Conservation (phyloP, 2,797 vertebrate species). For the Sparidentex hasta region DNA sequence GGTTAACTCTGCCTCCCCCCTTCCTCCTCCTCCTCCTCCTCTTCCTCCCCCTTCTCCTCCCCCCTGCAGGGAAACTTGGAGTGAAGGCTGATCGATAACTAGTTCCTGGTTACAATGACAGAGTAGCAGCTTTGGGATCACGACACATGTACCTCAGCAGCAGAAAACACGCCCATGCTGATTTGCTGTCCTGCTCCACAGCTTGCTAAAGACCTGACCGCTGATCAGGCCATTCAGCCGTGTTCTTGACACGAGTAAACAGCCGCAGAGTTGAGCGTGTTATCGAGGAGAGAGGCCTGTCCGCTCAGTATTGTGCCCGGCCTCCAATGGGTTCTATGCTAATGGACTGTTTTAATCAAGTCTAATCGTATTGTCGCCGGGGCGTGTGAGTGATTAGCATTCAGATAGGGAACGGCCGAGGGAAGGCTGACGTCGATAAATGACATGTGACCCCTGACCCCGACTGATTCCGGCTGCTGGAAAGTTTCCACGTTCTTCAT, state of each 20-base stretch:
- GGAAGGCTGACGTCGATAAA: constrained; percentile 69
- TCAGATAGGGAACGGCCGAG: constrained; percentile 36
- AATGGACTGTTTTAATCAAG: constrained; percentile 75
- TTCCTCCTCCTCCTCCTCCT: not conserved
- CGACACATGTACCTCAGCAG: constrained; percentile 16
- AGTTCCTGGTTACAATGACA: constrained; percentile 49
- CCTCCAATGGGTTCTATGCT: constrained; percentile 59
- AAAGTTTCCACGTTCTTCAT: constrained; percentile 42
- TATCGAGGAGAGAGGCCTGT: constrained; percentile 11
- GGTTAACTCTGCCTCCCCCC: constrained; percentile 43
- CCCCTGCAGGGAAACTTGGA: constrained; percentile 15
- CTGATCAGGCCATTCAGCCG: constrained; percentile 9
- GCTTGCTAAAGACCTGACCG: constrained; percentile 22
- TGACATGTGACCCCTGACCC: constrained; percentile 70
- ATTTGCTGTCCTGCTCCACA: not conserved
- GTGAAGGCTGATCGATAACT: constrained; percentile 64
- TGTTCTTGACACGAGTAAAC: constrained; percentile 19
- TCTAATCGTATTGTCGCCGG: constrained; percentile 60
- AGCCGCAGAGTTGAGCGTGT: constrained; percentile 3
- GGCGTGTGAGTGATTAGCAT: constrained; percentile 66
- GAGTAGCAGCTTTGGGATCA: constrained; percentile 30
- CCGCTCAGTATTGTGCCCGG: constrained; percentile 41
- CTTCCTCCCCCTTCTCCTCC: not conserved
- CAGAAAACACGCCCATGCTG: constrained; percentile 1
- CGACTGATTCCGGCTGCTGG: constrained; percentile 21